Conservation (phyloP, 1,140 invertebrate genomes). For the Drosophila aff. region DNA sequence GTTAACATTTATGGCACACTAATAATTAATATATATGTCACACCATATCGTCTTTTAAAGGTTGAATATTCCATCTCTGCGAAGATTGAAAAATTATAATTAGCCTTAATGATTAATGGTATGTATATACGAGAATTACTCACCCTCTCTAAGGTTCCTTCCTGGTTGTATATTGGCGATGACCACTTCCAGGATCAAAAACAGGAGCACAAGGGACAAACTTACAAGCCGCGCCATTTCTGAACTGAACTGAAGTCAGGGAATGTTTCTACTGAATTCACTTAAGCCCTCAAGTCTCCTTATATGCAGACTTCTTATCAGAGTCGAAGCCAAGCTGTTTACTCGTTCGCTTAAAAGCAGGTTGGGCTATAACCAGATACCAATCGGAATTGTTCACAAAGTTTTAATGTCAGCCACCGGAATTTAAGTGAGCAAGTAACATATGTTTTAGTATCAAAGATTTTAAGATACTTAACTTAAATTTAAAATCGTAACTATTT, state of each 20-base stretch:
- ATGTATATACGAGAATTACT: not conserved
- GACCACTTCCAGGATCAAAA: not conserved
- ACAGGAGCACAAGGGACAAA: not conserved
- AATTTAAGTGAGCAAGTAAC: not conserved
- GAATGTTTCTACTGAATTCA: slow-evolving; percentile 2
- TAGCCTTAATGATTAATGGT: no score
- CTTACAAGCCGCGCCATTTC: not conserved
- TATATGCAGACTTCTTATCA: not conserved
- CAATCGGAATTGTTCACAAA: not conserved
- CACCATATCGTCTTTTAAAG: not conserved
- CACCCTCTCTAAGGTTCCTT: not conserved
- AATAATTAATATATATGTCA: not conserved
- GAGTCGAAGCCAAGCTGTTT: not conserved
- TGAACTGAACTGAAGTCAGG: no score
- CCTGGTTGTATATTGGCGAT: accelerated
- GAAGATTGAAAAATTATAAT: no score
- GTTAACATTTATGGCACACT: not conserved
- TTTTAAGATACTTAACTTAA: not conserved
- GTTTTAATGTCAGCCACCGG: not conserved
- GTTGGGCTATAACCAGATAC: not conserved
- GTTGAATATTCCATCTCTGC: not conserved
- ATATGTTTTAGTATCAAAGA: not conserved
- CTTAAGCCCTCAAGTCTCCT: not conserved
- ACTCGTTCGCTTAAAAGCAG: not conserved
- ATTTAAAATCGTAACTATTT: no score